Percentiles rank a stretch among this genome's conserved stretches.
phyloP scores from a whole-genome alignment of 92 coral and sea anemone genomes.

The Palythoa grandis region DNA sequence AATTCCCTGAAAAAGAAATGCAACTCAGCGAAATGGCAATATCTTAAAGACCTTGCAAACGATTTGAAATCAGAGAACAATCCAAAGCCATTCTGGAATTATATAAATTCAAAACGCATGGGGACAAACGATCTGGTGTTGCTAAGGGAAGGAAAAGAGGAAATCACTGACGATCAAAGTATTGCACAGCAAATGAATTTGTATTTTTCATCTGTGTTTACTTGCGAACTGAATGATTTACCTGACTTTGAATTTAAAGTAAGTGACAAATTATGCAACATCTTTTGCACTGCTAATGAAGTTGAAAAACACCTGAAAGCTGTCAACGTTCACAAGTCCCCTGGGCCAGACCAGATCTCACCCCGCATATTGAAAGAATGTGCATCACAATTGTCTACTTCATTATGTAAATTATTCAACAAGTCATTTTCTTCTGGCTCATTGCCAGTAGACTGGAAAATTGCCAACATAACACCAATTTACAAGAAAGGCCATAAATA shows the following conservation, averaged over 20 bases:
- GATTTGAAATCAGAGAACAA: constrained; percentile 42
- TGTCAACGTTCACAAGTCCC: constrained; percentile 50
- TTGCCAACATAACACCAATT: background rate
- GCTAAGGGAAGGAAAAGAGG: constrained; percentile 41
- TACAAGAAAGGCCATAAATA: background rate
- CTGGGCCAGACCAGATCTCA: constrained; percentile 54
- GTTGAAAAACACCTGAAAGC: constrained; percentile 45
- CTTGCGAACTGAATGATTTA: constrained; percentile 34
- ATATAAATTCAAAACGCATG: constrained; percentile 45
- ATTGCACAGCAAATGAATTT: constrained; percentile 52
- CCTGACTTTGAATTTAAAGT: constrained; percentile 19
- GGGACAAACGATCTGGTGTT: constrained; percentile 50
- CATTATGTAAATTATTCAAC: constrained; percentile 46
- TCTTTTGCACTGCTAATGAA: constrained; percentile 47
- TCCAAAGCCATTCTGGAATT: constrained; percentile 64
- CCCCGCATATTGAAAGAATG: constrained; percentile 49
- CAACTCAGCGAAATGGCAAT: constrained; percentile 47
- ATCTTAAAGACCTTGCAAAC: constrained; percentile 45
- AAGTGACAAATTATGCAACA: constrained; percentile 37
- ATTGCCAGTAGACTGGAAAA: background rate
- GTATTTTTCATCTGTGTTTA: constrained; percentile 50
- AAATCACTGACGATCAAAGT: constrained; percentile 40
- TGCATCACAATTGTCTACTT: constrained; percentile 46
- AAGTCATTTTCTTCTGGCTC: constrained; percentile 27
- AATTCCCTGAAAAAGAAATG: constrained; percentile 48